phyloP scores from a whole-genome alignment of 2,113 vertebrate genomes.

The Phyllopteryx taeniolatus region DNA sequence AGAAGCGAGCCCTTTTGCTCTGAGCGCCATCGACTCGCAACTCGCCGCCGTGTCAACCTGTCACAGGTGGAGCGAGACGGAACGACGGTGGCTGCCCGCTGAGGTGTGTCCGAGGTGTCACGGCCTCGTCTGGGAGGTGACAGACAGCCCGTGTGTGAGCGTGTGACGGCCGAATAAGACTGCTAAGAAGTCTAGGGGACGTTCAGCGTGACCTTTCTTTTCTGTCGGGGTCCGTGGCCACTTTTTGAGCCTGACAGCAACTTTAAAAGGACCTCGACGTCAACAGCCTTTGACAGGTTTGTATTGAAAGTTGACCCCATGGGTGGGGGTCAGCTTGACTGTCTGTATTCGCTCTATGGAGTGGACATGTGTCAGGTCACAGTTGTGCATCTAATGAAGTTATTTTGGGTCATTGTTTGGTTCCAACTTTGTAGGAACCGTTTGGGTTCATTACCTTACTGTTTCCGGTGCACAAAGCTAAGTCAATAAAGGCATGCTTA shows the following conservation, averaged over 20 bases:
- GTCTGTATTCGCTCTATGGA: background rate
- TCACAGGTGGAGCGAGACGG: conserved; percentile 44
- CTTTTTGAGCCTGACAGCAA: conserved; percentile 59
- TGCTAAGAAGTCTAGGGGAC: conserved; percentile 50
- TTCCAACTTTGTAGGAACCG: too few species aligned
- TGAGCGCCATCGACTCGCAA: conserved; percentile 38
- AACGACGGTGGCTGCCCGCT: conserved; percentile 39
- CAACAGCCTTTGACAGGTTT: conserved; percentile 45
- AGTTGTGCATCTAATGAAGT: background rate
- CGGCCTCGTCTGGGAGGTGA: conserved; percentile 57
- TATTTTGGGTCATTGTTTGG: too few species aligned
- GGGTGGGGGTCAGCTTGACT: background rate
- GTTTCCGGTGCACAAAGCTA: too few species aligned
- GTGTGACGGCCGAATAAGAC: conserved; percentile 60
- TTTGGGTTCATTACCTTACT: too few species aligned
- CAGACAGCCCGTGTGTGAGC: conserved; percentile 61
- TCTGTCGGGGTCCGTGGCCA: conserved; percentile 36
- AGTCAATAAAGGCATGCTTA: too few species aligned
- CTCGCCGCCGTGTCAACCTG: conserved; percentile 61
- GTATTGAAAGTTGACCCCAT: conserved; percentile 7
- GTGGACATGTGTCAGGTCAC: background rate
- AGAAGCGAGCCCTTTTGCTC: conserved; percentile 41
- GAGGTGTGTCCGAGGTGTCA: conserved; percentile 63
- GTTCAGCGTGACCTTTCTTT: conserved; percentile 60
- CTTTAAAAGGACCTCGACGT: conserved; percentile 44